phyloP scores from a whole-genome alignment of 2,797 vertebrate genomes.

The Rhyacichthys aspro region DNA sequence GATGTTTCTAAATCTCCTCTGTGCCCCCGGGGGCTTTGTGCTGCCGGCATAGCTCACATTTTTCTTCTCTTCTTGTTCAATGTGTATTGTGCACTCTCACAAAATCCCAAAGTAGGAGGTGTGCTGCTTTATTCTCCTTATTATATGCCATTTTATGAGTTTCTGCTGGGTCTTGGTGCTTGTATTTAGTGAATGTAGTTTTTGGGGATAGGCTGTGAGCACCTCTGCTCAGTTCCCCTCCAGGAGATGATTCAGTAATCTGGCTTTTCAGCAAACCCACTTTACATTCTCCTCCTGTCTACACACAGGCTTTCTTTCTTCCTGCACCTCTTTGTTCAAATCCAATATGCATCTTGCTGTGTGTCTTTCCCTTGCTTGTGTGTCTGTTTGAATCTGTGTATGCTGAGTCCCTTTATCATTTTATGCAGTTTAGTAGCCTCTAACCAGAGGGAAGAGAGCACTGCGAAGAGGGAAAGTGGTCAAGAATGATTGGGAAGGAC shows the following conservation, averaged over 20 bases:
- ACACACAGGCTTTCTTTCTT: conserved; percentile 32
- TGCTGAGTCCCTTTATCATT: conserved; percentile 23
- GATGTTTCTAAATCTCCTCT: conserved; percentile 51
- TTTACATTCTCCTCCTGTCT: conserved; percentile 46
- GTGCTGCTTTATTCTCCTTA: background rate
- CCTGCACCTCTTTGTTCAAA: conserved; percentile 25
- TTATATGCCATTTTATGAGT: conserved; percentile 25
- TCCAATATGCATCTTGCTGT: conserved; percentile 20
- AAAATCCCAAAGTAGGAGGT: conserved; percentile 14
- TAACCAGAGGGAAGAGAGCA: conserved; percentile 11
- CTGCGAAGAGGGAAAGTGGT: background rate
- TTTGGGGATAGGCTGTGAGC: conserved; percentile 32
- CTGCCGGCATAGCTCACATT: conserved; percentile 36
- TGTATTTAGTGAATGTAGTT: conserved; percentile 4
- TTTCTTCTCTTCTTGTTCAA: conserved; percentile 18
- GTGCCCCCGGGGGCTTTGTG: conserved; percentile 26
- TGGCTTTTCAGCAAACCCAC: conserved; percentile 34
- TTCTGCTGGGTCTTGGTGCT: background rate
- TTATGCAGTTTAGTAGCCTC: conserved; percentile 15
- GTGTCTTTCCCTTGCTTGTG: conserved; percentile 16
- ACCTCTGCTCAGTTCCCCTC: conserved; percentile 29
- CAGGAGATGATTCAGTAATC: conserved; percentile 45
- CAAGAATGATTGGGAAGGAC: conserved; percentile 41
- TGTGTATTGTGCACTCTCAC: conserved; percentile 12
- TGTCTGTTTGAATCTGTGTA: conserved; percentile 32